Percentiles rank a stretch among this genome's conserved stretches.
These are phyloP conservation scores for Rhyacichthys aspro DNA, from an alignment of 2,797 vertebrate species.

Conservation along the genomic window DNA sequence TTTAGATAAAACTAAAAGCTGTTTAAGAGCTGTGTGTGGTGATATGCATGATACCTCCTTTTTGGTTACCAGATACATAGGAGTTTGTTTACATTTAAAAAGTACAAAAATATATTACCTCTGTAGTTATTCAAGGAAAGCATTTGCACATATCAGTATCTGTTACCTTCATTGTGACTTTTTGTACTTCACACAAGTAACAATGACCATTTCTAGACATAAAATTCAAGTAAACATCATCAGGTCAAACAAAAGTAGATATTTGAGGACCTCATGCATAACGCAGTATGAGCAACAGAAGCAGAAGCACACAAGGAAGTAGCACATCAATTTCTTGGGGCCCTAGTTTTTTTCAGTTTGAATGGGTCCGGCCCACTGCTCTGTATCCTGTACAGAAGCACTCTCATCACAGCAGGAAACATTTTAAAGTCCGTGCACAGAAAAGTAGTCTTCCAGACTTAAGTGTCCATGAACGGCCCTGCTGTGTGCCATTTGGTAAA, in stretches of 20 bases:
- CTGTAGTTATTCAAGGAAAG: conserved; percentile 80
- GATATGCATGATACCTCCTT: conserved; percentile 36
- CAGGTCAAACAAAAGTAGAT: conserved; percentile 66
- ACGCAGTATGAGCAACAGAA: conserved; percentile 63
- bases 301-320: conserved; percentile 49
- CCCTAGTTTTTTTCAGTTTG: conserved; percentile 70
- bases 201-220: conserved; percentile 78
- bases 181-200: conserved; percentile 76
- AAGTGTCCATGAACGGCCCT: conserved; percentile 39
- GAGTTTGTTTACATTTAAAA: conserved; percentile 69
- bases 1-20: conserved; percentile 56
- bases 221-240: conserved; percentile 86
- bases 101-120: conserved; percentile 85
- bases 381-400: conserved; percentile 85
- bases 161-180: conserved; percentile 78
- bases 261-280: conserved; percentile 80
- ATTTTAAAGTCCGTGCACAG: conserved; percentile 18
- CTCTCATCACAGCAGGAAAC: conserved; percentile 51
- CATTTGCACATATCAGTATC: conserved; percentile 72
- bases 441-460: conserved; percentile 27
- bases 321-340: conserved; percentile 56
- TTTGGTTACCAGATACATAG: conserved; percentile 68
- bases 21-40: conserved; percentile 57
- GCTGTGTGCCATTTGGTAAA: conserved; percentile 61
- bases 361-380: conserved; percentile 85